Evolutionary conservation across 1,140 invertebrate genomes (phyloP).

Genomic region (Drosophila rhopaloa): DNA sequence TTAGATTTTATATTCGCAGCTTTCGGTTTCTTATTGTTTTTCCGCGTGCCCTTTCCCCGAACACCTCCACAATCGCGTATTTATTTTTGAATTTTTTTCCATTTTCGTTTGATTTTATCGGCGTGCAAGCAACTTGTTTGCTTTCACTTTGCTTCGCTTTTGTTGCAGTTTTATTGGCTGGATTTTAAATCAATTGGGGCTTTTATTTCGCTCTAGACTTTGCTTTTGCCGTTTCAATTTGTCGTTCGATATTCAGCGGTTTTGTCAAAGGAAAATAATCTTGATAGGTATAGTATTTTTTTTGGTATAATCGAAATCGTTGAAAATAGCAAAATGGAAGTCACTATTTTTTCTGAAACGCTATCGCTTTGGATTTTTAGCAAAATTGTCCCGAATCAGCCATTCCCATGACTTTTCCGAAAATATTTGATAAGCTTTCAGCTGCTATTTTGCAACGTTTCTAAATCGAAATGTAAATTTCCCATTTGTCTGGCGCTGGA

Average conservation of each 20-base stretch:
- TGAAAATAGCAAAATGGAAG: background rate
- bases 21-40: slow-evolving; percentile 51
- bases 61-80: slow-evolving; percentile 13
- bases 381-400: background rate
- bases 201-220: slow-evolving; percentile 4
- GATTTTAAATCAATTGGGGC: slow-evolving; percentile 55
- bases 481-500: slow-evolving; percentile 2
- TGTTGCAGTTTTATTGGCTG: slow-evolving; percentile 49
- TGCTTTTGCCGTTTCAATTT: slow-evolving; percentile 23
- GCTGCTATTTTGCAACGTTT: slow-evolving; percentile 6
- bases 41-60: slow-evolving; percentile 2
- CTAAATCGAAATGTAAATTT: slow-evolving; percentile 6
- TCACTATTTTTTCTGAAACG: background rate
- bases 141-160: slow-evolving; percentile 48
- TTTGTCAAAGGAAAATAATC: slow-evolving; percentile 11
- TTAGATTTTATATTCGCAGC: slow-evolving; percentile 54
- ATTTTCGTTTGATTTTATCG: slow-evolving; percentile 57
- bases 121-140: slow-evolving; percentile 52
- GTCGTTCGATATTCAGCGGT: slow-evolving; percentile 2
- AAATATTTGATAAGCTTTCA: slow-evolving; percentile 7
- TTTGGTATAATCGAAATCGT: background rate
- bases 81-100: slow-evolving; percentile 53
- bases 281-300: background rate
- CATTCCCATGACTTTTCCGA: background rate
- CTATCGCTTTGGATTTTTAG: background rate